Percentiles rank a stretch among this genome's conserved stretches.
These are phyloP conservation scores for Lycocerus yunnanus DNA, from an alignment of 2,888 invertebrate species.

Conservation along the genomic window DNA sequence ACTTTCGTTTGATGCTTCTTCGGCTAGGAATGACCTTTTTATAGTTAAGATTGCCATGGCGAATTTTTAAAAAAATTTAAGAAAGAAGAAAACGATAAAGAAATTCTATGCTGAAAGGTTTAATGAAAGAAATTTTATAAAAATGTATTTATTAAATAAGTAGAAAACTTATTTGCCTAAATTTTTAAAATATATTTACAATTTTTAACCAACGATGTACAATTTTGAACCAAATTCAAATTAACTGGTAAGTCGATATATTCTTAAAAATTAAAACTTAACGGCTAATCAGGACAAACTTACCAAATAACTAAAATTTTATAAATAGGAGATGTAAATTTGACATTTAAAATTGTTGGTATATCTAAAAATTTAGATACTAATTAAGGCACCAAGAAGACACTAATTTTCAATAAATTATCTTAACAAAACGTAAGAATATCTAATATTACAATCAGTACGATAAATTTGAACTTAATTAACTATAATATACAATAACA, in stretches of 20 bases:
- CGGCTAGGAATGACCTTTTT: not conserved
- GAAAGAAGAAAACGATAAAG: no score
- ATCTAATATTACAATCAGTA: not conserved
- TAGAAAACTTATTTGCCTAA: not conserved
- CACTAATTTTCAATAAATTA: not conserved
- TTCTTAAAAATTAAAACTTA: conserved; percentile 19
- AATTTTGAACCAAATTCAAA: not conserved
- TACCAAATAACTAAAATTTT: conserved; percentile 10
- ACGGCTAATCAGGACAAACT: conserved; percentile 28
- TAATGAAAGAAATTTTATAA: not conserved
- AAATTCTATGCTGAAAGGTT: not conserved
- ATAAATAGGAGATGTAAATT: not conserved
- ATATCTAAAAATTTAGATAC: not conserved
- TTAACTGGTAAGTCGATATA: conserved; percentile 18
- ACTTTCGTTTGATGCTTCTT: not conserved
- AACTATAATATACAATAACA: conserved; percentile 3
- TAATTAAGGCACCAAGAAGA: not conserved
- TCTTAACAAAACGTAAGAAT: not conserved
- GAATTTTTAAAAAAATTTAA: no score
- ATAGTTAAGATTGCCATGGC: not conserved
- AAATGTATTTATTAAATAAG: not conserved
- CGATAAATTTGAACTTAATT: not conserved
- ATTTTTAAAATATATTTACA: not conserved
- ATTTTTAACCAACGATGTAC: not conserved
- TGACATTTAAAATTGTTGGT: not conserved